Percentiles rank a stretch among this genome's conserved stretches.
phyloP scores from a whole-genome alignment of 2,888 invertebrate species.

The Pandemis heparana region DNA sequence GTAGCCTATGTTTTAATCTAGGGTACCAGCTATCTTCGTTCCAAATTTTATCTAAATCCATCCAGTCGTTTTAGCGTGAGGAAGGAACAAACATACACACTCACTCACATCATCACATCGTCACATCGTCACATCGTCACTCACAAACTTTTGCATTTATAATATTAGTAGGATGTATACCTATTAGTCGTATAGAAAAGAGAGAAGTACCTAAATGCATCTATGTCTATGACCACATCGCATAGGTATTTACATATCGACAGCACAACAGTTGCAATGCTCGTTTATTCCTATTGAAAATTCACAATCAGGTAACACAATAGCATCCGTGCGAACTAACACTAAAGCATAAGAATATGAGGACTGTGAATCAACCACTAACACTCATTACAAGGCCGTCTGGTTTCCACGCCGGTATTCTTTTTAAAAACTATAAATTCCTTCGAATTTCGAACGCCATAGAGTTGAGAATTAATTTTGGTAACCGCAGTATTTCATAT shows the following conservation, averaged over 20 bases:
- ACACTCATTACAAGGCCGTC: constrained; percentile 54
- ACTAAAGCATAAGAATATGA: constrained; percentile 54
- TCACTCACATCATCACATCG: too few species aligned
- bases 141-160: too few species aligned
- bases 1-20: too few species aligned
- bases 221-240: background rate
- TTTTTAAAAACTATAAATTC: constrained; percentile 39
- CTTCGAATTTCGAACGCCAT: constrained; percentile 46
- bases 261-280: constrained; percentile 51
- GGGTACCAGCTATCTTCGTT: too few species aligned
- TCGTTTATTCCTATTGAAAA: constrained; percentile 55
- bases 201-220: background rate
- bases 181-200: background rate
- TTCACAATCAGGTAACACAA: constrained; percentile 64
- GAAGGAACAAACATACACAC: too few species aligned
- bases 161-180: background rate
- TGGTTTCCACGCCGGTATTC: constrained; percentile 44
- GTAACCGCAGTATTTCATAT: constrained; percentile 39
- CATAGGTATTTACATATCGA: constrained; percentile 7
- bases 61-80: too few species aligned
- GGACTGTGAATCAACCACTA: constrained; percentile 61
- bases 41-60: too few species aligned
- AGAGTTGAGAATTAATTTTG: constrained; percentile 49
- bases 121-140: too few species aligned
- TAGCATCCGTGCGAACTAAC: constrained; percentile 60